Conservation (phyloP, 2,797 vertebrate genomes). For the Petrocephalus sullivani region DNA sequence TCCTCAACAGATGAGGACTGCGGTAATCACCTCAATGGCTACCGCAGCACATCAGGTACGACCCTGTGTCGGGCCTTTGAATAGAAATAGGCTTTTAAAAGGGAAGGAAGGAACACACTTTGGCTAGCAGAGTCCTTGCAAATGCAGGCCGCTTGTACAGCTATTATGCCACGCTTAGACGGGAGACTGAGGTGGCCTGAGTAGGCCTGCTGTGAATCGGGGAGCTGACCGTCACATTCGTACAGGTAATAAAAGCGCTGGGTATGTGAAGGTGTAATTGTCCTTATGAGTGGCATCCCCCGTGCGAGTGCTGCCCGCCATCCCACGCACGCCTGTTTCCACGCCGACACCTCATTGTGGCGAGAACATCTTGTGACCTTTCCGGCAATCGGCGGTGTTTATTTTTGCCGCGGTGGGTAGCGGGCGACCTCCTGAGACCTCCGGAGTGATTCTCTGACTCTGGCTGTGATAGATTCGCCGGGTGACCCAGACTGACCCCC, state of each 20-base stretch:
- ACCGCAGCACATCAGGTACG: not conserved
- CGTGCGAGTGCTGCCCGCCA: not conserved
- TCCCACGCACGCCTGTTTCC: not conserved
- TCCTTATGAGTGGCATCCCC: not conserved
- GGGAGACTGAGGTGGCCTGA: not conserved
- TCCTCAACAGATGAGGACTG: not conserved
- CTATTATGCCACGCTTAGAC: not conserved
- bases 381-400: not conserved
- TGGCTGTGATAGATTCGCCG: not conserved
- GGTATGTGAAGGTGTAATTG: not conserved
- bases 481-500: slow-evolving; percentile 50
- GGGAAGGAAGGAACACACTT: not conserved
- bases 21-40: not conserved
- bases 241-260: not conserved
- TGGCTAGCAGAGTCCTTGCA: not conserved
- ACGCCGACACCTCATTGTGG: not conserved
- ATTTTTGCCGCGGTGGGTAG: not conserved
- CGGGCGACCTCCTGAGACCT: not conserved
- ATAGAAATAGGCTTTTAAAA: not conserved
- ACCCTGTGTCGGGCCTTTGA: not conserved
- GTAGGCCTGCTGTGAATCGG: not conserved
- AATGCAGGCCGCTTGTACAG: not conserved
- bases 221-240: not conserved
- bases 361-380: not conserved
- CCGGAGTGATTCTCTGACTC: not conserved